Evolutionary conservation across 2,888 invertebrate species (phyloP).

Genomic region (Lissocephala sabroskyi): DNA sequence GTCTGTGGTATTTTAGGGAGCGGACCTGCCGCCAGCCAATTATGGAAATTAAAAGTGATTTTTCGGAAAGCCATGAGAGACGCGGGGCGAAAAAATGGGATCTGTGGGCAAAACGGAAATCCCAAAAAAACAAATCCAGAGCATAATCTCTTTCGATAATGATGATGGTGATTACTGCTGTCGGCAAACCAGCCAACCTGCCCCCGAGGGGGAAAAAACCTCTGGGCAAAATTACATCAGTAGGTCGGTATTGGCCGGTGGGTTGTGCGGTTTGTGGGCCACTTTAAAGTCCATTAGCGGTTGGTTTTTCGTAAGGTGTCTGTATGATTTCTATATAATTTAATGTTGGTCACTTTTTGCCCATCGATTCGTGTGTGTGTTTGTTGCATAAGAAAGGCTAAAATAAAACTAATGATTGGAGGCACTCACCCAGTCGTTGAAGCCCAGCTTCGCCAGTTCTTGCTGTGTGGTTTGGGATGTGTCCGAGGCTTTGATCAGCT

Average conservation of each 20-base stretch:
- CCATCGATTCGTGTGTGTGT: neutral
- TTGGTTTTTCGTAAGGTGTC: conserved; percentile 11
- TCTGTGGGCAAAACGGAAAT: too few species aligned
- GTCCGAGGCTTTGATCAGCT: conserved; percentile 73
- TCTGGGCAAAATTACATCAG: conserved; percentile 4
- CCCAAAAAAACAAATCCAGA: too few species aligned
- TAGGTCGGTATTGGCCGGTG: neutral
- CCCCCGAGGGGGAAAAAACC: too few species aligned
- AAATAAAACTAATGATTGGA: neutral
- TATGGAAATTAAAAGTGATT: conserved; percentile 59
- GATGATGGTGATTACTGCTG: too few species aligned
- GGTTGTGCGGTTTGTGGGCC: conserved; percentile 16
- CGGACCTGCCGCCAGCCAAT: conserved; percentile 45
- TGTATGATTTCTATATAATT: neutral
- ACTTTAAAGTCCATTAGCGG: conserved; percentile 50
- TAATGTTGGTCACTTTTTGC: neutral
- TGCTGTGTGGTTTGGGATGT: conserved; percentile 75
- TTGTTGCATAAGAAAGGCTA: neutral
- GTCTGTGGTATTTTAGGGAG: too few species aligned
- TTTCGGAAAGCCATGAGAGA: conserved; percentile 37
- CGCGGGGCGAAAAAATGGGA: too few species aligned
- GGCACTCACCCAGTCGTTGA: conserved; percentile 89
- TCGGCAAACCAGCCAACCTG: too few species aligned
- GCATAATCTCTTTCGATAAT: too few species aligned
- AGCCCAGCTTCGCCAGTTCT: conserved; percentile 86